Conservation (phyloP, 2,113 vertebrate genomes). For the Leucoraja erinaceus region DNA sequence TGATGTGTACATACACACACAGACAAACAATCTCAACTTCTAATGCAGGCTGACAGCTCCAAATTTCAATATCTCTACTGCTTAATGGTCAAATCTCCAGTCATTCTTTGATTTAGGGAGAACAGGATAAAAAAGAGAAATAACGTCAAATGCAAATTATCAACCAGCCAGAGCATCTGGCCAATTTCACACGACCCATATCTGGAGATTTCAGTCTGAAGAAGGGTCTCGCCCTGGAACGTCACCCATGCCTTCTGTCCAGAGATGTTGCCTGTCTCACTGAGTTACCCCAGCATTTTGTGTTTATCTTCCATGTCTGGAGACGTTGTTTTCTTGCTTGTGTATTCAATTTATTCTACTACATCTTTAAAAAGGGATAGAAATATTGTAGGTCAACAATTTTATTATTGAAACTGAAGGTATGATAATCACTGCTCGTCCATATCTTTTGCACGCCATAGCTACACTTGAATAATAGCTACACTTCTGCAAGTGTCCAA, state of each 20-base stretch:
- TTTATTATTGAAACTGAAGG: not conserved
- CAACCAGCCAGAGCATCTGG: not conserved
- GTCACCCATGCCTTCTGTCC: no score
- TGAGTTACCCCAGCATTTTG: no score
- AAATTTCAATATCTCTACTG: no score
- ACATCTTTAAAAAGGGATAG: not conserved
- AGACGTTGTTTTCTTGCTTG: not conserved
- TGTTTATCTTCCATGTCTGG: no score
- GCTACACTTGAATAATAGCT: not conserved
- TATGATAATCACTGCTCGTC: not conserved
- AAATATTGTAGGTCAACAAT: not conserved
- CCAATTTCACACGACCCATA: not conserved
- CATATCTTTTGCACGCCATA: not conserved
- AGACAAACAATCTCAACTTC: no score
- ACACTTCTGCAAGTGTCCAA: not conserved
- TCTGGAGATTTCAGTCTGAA: no score
- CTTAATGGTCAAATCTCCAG: not conserved
- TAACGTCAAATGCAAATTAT: not conserved
- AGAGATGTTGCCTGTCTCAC: no score
- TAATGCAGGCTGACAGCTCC: no score
- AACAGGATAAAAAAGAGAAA: not conserved
- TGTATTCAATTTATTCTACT: not conserved
- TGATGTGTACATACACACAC: not conserved
- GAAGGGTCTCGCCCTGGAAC: no score
- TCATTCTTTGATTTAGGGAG: not conserved